Evolutionary conservation across 2,113 vertebrate species (phyloP).

Genomic region (Naja naja): DNA sequence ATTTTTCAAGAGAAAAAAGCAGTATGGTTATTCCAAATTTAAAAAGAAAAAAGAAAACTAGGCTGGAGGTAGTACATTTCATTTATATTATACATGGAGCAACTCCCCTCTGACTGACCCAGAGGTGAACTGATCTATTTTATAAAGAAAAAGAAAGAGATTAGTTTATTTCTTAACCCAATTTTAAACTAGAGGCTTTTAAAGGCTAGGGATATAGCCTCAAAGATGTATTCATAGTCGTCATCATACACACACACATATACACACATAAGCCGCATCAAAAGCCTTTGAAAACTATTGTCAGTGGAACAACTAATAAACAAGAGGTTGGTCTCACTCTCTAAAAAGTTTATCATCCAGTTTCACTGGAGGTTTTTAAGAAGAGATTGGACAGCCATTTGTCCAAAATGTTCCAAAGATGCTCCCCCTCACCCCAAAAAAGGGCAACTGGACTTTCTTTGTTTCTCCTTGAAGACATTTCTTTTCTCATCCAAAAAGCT

Average conservation of each 20-base stretch:
- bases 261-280: background rate
- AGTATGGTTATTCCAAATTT: no score
- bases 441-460: background rate
- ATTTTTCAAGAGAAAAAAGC: background rate
- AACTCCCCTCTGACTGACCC: background rate
- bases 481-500: background rate
- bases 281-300: background rate
- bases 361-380: background rate
- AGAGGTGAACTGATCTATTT: background rate
- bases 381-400: background rate
- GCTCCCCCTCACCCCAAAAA: background rate
- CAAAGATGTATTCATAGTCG: background rate
- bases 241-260: background rate
- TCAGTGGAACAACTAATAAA: background rate
- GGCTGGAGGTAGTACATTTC: background rate
- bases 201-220: background rate
- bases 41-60: background rate
- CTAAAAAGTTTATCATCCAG: background rate
- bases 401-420: background rate
- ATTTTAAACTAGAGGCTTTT: background rate
- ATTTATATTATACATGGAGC: background rate
- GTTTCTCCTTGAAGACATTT: background rate
- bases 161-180: background rate
- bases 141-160: background rate
- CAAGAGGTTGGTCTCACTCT: background rate